These are phyloP conservation scores for Pseudochirops cupreus DNA, from an alignment of 2,797 vertebrate species.

Conservation along the genomic window DNA sequence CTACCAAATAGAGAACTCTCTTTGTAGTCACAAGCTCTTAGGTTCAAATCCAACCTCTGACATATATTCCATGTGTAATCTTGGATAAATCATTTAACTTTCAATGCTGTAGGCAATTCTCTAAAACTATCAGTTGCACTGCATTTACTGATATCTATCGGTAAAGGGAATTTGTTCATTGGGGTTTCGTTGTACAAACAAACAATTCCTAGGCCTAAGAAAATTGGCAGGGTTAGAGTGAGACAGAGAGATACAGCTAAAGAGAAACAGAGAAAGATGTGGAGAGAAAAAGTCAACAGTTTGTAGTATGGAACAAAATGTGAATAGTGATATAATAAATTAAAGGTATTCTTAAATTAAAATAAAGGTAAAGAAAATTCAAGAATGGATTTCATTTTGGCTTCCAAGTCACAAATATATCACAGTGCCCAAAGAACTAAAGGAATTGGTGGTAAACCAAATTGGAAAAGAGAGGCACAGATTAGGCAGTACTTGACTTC, in stretches of 20 bases:
- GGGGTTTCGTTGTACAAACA: background rate
- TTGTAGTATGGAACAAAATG: background rate
- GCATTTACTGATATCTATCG: background rate
- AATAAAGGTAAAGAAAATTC: background rate
- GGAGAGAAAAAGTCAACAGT: background rate
- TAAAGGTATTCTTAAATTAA: background rate
- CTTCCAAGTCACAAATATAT: background rate
- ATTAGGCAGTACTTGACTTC: background rate
- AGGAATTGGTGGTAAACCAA: background rate
- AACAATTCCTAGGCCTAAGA: background rate
- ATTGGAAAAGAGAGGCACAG: background rate
- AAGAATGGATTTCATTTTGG: background rate
- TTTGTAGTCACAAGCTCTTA: background rate
- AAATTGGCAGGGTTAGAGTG: background rate
- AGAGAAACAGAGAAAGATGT: background rate
- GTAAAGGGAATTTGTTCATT: background rate
- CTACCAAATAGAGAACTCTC: too few relatives aligned
- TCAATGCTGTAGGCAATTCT: too few relatives aligned
- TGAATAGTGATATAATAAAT: background rate
- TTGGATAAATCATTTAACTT: background rate
- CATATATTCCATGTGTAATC: background rate
- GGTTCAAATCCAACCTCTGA: background rate
- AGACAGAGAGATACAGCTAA: background rate
- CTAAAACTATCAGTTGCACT: too few relatives aligned
- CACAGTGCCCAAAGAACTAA: background rate